Base-by-base conservation (phyloP, 2,888 invertebrate genomes). In the Sericinus montela region DNA sequence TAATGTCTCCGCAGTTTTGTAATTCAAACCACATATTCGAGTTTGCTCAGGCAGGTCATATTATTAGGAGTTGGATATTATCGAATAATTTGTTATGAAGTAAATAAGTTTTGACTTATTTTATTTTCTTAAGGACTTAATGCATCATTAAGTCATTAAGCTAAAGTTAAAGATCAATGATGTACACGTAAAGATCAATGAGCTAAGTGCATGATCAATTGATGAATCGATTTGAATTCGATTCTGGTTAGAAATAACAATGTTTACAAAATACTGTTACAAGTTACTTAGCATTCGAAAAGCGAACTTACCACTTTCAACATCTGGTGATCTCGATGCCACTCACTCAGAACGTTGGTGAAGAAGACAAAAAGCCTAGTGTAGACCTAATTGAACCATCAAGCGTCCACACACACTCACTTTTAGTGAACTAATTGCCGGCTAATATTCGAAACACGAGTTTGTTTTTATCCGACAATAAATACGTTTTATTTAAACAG, bases 321-420 rank as follows among this genome's bases (percentile, higher is more conserved):
- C 87, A 87, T 87, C n/a, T 72, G 71, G 75, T 67, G 61, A 65
- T 67, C 71, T 69, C 67, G 55, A 61, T 65, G 61, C 25, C 62
- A 60, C 69, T 64, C 59, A 65, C 68, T 67, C 63, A 62, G 65
- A 63, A 59, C 60, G 57, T 58, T 60, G 61, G 68, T 67, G 65
- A 72, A 71, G 67, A 69, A 67, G 72, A 70, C 69, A 73, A 69
- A 71, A 75, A 71, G 73, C 69, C 68, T 72, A 73, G 69, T 79
- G 75, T 66, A 79, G 80, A 80, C 77, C 71, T 75, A 81, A 80
- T 78, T 76, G 70, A 82, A 80, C 75, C 73, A 76, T 77, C 75
- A 79, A 63, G 74, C 79, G 77, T 72, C 78, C 81, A 79, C 72
- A 80, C 82, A 82, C 86, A 85, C 84, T 79, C 85, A 86, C 85